Evolutionary conservation across 2,113 vertebrate species (phyloP), one percentile per base, ranked within the genome.

Genomic region (Rattus norvegicus): DNA sequence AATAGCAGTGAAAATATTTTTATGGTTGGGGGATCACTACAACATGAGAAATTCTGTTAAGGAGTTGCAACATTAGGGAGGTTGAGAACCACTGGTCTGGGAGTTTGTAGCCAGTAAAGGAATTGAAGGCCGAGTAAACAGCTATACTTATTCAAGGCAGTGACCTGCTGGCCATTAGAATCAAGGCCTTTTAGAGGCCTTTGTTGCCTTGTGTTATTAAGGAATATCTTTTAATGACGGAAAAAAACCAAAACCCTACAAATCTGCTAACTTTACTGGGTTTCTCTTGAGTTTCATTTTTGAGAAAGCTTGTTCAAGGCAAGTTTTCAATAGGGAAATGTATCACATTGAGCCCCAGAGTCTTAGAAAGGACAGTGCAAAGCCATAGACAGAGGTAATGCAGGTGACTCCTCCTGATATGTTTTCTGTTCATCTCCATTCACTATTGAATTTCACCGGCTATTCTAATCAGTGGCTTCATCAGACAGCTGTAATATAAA

Each of bases 341-440:
- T 36, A 4, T 0, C 49, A 77, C 17, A 22, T 8, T 73, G 7
- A 43, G 80, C 30, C 49, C 33, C 49, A 91, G 39, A 56, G 47
- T 36, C 24, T 76, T 54, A 85, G 72, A 63, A 88, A 73, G 79
- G 79, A 70, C 0, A 3, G 61, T 0, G 0, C 0, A 1, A 0
- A 83, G 19, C 73, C 7, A 0, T 24, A 36, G 69, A 36, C 47
- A 94, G 0, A 4, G 88, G 28, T 12, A 30, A 3, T 0, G 20
- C 36, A 12, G 33, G 30, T 70, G 0, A 49, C 16, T 6, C 75
- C 24, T 76, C 3, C 8, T 0, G 22, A 69, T 52, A 0, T 69
- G 36, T 56, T 79, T 75, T 83, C 83, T 33, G 26, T 47, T 16
- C 36, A 30, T 8, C 5, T 73, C 11, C 54, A 81, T 73, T 73